Evolutionary conservation across 2,113 vertebrate genomes (phyloP).

Genomic region (Salvator merianae): DNA sequence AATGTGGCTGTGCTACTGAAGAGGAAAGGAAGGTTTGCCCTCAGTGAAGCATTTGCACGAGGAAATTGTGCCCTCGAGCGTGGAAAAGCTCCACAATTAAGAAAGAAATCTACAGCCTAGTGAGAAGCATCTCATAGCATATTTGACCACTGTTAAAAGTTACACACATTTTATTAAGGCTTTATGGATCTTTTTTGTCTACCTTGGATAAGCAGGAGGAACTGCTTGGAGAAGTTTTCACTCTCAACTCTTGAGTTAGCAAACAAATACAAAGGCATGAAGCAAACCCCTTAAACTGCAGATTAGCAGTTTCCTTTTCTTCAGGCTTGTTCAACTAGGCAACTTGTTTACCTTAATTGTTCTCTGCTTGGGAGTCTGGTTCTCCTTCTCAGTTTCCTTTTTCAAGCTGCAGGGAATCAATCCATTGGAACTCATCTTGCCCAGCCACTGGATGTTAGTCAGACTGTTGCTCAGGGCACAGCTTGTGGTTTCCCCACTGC

Average conservation of each 20-base stretch:
- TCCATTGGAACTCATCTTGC: constrained; percentile 80
- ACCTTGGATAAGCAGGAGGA: no score
- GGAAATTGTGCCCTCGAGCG: background rate
- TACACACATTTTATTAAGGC: no score
- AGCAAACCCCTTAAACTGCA: background rate
- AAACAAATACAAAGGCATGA: no score
- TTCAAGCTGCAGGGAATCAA: constrained; percentile 69
- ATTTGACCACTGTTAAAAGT: no score
- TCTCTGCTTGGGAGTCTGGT: constrained; percentile 49
- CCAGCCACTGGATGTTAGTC: constrained; percentile 92
- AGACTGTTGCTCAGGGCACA: constrained; percentile 83
- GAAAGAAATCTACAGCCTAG: background rate
- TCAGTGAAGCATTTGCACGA: no score
- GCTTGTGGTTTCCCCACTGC: constrained; percentile 68
- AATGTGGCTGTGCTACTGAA: background rate
- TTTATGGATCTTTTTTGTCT: no score
- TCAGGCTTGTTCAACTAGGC: background rate
- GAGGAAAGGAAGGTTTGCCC: background rate
- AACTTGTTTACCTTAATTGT: constrained; percentile 78
- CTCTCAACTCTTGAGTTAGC: no score
- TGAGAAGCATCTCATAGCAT: background rate
- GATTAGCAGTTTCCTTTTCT: accelerated
- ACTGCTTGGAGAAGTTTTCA: no score
- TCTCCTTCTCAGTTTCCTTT: constrained; percentile 78
- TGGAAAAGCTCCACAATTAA: background rate